Percentiles rank a stretch among this genome's conserved stretches.
Conservation (phyloP, 2,888 invertebrate genomes). For the Callyntrura guangdongensis region DNA sequence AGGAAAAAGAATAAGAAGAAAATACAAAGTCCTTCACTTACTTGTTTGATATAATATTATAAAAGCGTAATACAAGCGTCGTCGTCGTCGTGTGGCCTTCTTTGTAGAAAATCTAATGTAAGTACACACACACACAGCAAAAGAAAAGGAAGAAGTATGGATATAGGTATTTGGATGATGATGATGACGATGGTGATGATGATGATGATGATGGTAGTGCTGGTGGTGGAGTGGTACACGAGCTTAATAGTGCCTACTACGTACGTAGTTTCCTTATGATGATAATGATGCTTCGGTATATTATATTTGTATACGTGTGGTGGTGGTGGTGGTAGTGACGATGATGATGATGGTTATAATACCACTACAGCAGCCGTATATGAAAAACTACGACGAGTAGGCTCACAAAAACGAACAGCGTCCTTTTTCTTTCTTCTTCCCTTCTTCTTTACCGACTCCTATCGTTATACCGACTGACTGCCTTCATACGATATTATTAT, state of each 20-base stretch:
- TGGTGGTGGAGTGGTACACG: conserved; percentile 55
- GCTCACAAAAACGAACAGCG: conserved; percentile 73
- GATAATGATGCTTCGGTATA: conserved; percentile 54
- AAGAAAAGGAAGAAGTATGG: conserved; percentile 11
- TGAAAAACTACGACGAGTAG: conserved; percentile 48
- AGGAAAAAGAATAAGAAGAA: conserved; percentile 59
- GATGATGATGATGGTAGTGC: conserved; percentile 16
- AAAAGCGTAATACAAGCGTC: conserved; percentile 70
- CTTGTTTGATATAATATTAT: conserved; percentile 78
- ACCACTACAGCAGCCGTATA: conserved; percentile 41
- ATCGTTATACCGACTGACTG: conserved; percentile 78
- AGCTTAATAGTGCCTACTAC: conserved; percentile 54
- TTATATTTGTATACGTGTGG: conserved; percentile 64
- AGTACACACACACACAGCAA: conserved; percentile 15
- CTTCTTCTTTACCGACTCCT: conserved; percentile 79
- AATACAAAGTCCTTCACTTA: conserved; percentile 72
- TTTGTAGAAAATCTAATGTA: conserved; percentile 48
- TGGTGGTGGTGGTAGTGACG: conserved; percentile 43
- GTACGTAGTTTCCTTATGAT: conserved; percentile 70
- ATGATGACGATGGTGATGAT: conserved; percentile 52
- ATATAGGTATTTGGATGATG: conserved; percentile 45
- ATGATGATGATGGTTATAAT: conserved; percentile 67
- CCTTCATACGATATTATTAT: conserved; percentile 78
- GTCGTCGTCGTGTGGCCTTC: conserved; percentile 65
- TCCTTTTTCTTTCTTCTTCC: conserved; percentile 72